These are phyloP conservation scores for Drosophila bifasciata DNA, from an alignment of 1,140 invertebrate genomes.

Conservation along the genomic window DNA sequence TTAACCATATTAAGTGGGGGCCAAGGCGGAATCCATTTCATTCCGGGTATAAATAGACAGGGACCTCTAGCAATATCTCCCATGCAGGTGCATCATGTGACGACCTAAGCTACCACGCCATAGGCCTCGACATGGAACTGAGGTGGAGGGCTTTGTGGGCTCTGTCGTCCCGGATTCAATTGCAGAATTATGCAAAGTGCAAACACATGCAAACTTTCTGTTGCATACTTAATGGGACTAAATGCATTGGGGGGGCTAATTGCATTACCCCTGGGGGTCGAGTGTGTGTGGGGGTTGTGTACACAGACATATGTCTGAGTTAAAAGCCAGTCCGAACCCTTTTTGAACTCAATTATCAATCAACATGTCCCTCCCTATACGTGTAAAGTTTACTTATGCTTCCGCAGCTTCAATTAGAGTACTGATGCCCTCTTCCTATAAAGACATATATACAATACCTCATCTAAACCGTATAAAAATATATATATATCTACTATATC, in stretches of 20 bases:
- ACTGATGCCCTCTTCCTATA: not conserved
- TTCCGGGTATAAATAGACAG: constrained; percentile 34
- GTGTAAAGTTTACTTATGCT: constrained; percentile 24
- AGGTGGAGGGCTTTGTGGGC: not conserved
- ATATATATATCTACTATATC: constrained; percentile 15
- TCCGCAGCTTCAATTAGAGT: constrained; percentile 6
- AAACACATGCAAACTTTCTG: constrained; percentile 70
- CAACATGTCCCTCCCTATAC: constrained; percentile 8
- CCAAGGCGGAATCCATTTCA: constrained; percentile 38
- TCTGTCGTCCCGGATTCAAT: constrained; percentile 41
- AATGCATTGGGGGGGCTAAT: constrained; percentile 70
- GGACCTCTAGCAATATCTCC: not conserved
- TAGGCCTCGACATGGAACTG: not conserved
- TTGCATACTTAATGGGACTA: constrained; percentile 80
- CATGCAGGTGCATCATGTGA: constrained; percentile 12
- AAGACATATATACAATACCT: constrained; percentile 6
- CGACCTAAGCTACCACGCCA: not conserved
- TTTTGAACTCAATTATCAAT: constrained; percentile 42
- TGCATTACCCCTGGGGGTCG: constrained; percentile 55
- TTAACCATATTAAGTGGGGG: constrained; percentile 67
- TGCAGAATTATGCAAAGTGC: constrained; percentile 77
- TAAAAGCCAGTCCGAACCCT: constrained; percentile 5
- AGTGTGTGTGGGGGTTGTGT: constrained; percentile 7
- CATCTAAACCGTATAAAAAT: constrained; percentile 20
- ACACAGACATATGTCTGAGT: constrained; percentile 15